A percentile compares a stretch with the other conserved stretches of the same genome.
Conservation (phyloP, 2,888 invertebrate species). For the Drosophila nr. fundita region DNA sequence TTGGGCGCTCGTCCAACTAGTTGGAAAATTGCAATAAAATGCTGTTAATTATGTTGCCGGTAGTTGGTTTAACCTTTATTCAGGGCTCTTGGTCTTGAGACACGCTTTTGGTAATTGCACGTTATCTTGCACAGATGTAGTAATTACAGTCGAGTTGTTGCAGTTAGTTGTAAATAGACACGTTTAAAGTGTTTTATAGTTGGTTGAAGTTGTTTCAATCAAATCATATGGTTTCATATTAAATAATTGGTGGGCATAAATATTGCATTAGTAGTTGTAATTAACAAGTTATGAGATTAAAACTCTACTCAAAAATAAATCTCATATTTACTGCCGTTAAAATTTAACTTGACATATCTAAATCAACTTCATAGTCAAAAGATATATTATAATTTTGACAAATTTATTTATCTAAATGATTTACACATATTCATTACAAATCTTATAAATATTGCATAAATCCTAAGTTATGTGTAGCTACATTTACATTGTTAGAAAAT, state of each 20-base stretch:
- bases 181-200: neutral
- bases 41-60: slow-evolving; percentile 20
- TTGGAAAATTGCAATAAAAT: slow-evolving; percentile 19
- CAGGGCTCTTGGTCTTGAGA: neutral
- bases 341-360: neutral
- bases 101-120: slow-evolving; percentile 2
- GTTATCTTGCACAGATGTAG: neutral
- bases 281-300: neutral
- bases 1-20: slow-evolving; percentile 17
- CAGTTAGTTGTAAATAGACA: neutral
- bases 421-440: neutral
- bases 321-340: neutral
- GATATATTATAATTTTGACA: neutral
- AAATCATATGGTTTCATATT: neutral
- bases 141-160: slow-evolving; percentile 17
- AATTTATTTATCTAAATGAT: neutral
- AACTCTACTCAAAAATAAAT: neutral
- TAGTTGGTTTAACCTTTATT: slow-evolving; percentile 16
- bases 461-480: neutral
- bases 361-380: neutral
- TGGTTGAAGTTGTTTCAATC: neutral
- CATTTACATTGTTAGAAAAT: neutral
- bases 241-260: neutral
- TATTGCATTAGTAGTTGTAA: neutral
- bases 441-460: neutral